A percentile compares a stretch with the other conserved stretches of the same genome.
These are phyloP conservation scores for Hesperia comma DNA, from an alignment of 2,888 invertebrate genomes.

Conservation along the genomic window DNA sequence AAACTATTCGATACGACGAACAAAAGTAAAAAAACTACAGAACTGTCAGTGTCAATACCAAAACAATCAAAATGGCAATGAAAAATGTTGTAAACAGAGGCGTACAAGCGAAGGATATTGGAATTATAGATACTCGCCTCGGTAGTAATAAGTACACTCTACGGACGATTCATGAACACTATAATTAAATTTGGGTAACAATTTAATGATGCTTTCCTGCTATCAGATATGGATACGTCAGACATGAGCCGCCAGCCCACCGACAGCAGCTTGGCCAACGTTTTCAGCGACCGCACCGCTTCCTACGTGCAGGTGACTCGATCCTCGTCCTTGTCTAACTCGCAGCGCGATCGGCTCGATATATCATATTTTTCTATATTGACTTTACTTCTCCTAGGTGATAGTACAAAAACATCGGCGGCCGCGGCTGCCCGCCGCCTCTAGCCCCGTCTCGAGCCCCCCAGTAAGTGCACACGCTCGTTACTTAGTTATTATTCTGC, in stretches of 20 bases:
- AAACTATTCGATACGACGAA: no score
- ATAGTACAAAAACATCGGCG: conserved; percentile 21
- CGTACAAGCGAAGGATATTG: conserved; percentile 16
- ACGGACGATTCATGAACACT: not conserved
- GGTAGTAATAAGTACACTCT: not conserved
- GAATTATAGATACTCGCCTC: not conserved
- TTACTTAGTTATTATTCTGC: not conserved
- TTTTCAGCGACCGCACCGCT: conserved; percentile 13
- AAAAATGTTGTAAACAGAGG: conserved; percentile 12
- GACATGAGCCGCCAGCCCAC: conserved; percentile 17
- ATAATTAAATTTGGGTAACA: not conserved
- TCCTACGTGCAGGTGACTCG: conserved; percentile 25
- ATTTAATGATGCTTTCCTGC: not conserved
- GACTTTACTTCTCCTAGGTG: not conserved
- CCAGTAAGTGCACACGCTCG: not conserved
- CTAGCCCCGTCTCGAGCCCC: not conserved
- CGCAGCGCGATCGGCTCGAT: no score
- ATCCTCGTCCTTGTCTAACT: no score
- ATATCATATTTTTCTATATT: no score
- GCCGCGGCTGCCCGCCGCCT: conserved; percentile 19
- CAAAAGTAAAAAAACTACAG: not conserved
- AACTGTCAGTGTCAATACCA: not conserved
- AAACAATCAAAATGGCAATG: conserved; percentile 11
- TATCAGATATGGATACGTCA: conserved; percentile 20
- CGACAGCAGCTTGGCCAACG: conserved; percentile 8